phyloP scores from a whole-genome alignment of 2,888 invertebrate species.

The Dioctria linearis region DNA sequence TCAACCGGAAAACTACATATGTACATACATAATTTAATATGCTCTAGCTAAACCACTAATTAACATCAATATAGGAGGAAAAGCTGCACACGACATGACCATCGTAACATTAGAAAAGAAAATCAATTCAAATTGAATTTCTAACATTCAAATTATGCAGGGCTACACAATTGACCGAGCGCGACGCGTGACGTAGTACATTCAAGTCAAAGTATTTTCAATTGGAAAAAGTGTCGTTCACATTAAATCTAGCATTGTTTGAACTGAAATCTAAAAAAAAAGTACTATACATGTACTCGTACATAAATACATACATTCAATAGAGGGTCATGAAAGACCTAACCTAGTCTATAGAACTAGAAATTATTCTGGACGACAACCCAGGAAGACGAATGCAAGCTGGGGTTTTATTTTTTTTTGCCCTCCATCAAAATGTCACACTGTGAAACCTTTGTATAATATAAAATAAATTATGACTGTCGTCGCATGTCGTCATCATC shows the following conservation, averaged over 20 bases:
- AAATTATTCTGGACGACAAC: constrained; percentile 2
- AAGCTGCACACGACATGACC: not conserved
- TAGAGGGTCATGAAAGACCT: too few species aligned
- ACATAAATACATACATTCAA: too few species aligned
- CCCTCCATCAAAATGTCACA: not conserved
- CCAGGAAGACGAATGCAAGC: not conserved
- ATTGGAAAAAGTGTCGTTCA: constrained; percentile 9
- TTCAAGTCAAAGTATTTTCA: not conserved
- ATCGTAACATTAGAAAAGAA: not conserved
- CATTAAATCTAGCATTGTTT: not conserved
- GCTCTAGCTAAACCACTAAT: not conserved
- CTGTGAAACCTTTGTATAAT: not conserved
- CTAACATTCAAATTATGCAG: not conserved
- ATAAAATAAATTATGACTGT: constrained; percentile 8
- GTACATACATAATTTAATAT: not conserved
- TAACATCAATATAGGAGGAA: not conserved
- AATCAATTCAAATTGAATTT: not conserved
- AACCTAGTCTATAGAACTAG: not conserved
- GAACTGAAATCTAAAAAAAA: not conserved
- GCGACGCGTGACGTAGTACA: not conserved
- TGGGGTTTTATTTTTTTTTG: too few species aligned
- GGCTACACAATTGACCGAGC: not conserved
- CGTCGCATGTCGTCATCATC: not conserved
- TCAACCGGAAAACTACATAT: not conserved
- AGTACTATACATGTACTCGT: not conserved